phyloP scores from a whole-genome alignment of 2,113 vertebrate species.

The Sturnus vulgaris region DNA sequence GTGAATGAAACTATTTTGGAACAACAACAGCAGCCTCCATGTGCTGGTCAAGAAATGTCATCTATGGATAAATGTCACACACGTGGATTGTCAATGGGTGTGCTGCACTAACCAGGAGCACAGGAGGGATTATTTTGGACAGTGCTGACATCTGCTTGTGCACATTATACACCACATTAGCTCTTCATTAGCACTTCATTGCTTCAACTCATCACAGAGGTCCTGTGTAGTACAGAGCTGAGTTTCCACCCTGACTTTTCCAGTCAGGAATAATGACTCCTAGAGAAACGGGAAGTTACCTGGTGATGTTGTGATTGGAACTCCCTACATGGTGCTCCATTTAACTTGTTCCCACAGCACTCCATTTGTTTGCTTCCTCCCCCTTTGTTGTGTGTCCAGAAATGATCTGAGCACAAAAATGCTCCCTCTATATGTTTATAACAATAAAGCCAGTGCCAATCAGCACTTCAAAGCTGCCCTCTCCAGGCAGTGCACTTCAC shows the following conservation, averaged over 20 bases:
- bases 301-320: background rate
- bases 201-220: background rate
- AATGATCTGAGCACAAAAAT: background rate
- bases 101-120: background rate
- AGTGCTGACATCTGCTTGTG: background rate
- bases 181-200: background rate
- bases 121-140: background rate
- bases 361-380: slow-evolving; percentile 7
- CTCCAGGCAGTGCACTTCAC: slow-evolving; percentile 18
- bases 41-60: background rate
- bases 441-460: background rate
- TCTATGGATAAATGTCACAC: background rate
- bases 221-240: background rate
- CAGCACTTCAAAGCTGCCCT: slow-evolving; percentile 44
- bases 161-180: background rate
- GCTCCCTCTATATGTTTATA: background rate
- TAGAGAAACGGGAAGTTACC: background rate
- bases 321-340: background rate
- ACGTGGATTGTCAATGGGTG: background rate
- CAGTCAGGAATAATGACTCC: background rate
- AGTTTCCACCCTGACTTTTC: background rate
- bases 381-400: slow-evolving; percentile 37
- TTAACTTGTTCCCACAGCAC: background rate
- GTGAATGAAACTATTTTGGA: background rate
- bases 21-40: background rate